Conservation (phyloP, 2,113 vertebrate species). For the Actinemys pallida region DNA sequence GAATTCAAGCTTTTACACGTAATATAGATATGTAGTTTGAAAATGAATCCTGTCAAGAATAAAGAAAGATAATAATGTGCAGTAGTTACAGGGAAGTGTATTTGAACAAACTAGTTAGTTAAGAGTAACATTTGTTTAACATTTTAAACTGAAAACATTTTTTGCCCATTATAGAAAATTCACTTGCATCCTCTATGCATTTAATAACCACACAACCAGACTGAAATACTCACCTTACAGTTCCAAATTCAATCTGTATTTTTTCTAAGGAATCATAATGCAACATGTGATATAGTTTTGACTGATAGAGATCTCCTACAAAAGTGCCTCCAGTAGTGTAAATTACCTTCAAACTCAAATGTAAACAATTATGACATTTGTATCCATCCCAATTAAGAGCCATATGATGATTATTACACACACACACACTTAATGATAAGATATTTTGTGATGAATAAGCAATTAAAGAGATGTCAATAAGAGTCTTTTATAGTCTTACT, state of each 20-base stretch:
- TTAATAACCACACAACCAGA: neutral
- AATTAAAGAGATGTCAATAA: no score
- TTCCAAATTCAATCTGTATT: neutral
- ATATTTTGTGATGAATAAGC: no score
- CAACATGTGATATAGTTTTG: neutral
- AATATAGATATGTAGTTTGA: neutral
- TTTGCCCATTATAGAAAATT: neutral
- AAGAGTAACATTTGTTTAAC: neutral
- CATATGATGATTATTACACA: neutral
- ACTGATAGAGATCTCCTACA: conserved; percentile 16
- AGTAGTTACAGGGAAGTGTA: neutral
- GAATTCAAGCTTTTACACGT: conserved; percentile 38
- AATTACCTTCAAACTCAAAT: conserved; percentile 23
- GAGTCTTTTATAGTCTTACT: neutral
- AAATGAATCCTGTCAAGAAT: neutral
- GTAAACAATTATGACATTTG: conserved; percentile 1
- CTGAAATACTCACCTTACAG: neutral
- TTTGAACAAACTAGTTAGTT: neutral
- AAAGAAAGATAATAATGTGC: neutral
- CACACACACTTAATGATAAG: neutral
- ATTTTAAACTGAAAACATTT: neutral
- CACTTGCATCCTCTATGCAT: neutral
- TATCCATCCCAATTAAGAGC: conserved; percentile 40
- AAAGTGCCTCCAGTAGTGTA: conserved; percentile 36
- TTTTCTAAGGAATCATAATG: conserved; percentile 1